These are phyloP conservation scores for Bemisia tabaci DNA, from an alignment of 1,140 invertebrate species.

Conservation along the genomic window DNA sequence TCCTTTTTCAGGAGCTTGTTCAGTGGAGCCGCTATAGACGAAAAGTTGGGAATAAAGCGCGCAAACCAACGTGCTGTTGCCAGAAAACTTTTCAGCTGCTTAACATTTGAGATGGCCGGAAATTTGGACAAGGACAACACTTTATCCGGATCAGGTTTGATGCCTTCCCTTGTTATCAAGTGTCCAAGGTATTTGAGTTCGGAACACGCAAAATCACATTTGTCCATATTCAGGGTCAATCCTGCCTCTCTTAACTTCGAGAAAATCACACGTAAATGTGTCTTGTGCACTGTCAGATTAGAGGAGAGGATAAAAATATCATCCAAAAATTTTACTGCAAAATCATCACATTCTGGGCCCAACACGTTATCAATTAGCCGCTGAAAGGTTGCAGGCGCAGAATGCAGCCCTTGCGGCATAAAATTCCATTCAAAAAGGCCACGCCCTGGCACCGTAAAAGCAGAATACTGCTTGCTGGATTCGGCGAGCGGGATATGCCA, in stretches of 20 bases:
- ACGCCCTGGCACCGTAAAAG: neutral
- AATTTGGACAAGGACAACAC: neutral
- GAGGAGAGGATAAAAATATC: neutral
- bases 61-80: neutral
- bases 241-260: neutral
- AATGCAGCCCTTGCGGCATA: neutral
- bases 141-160: neutral
- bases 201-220: neutral
- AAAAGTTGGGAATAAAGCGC: neutral
- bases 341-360: neutral
- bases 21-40: neutral
- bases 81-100: neutral
- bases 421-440: neutral
- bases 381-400: neutral
- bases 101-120: neutral
- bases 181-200: neutral
- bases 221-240: neutral
- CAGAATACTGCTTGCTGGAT: neutral
- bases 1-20: neutral
- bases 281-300: neutral
- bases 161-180: neutral
- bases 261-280: neutral
- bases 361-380: neutral
- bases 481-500: slow-evolving; percentile 26
- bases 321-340: neutral